Evolutionary conservation across 2,113 vertebrate species (phyloP), one percentile per base, ranked within the genome.

Genomic region (Phylloscopus trochiloides): DNA sequence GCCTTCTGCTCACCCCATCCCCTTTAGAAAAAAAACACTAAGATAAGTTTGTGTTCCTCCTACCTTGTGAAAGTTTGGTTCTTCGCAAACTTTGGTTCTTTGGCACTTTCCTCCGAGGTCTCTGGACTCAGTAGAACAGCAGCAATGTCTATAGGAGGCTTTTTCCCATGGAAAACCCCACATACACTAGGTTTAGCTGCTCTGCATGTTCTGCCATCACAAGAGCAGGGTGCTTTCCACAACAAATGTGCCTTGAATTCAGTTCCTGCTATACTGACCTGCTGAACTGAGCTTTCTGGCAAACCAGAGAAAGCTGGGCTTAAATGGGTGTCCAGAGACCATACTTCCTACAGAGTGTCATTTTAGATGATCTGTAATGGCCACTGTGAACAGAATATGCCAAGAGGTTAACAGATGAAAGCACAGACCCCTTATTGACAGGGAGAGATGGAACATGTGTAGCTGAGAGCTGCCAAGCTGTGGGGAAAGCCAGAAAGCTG

Each of bases 81-180:
- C 67, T 40, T 50, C 7, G 4, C 34, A 28, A 50, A 28, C 21
- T 88, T 97, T 98, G 43, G 96, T 98, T 90, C 9, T 48, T 61
- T 32, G 5, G 83, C 95, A 36, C 97, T 98, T 95, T 98, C 95
- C 70, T 89, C 73, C 73, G 97, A 91, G 42, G 86, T 94, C 61
- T 96, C 96, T 29, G 68, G 59, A 8, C 89, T 97, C 68, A 91
- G 88, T 15, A 77, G 59, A 5, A 50, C 28, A 75, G 66, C 9
- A 48, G 36, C 14, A 6, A 29, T 29, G 29, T 66, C 83, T 4
- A 17, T 55, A 2, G 22, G 6, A 25, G 22, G 19, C 57, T 76
- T 85, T 5, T 63, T 48, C 32, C 58, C 9, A 7, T 29, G 28
- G 15, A 55, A 55, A 79, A 31, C 55, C 47, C 82, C 50, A 17